These are phyloP conservation scores for Plagodis pulveraria DNA, from an alignment of 2,888 invertebrate species.

Conservation along the genomic window DNA sequence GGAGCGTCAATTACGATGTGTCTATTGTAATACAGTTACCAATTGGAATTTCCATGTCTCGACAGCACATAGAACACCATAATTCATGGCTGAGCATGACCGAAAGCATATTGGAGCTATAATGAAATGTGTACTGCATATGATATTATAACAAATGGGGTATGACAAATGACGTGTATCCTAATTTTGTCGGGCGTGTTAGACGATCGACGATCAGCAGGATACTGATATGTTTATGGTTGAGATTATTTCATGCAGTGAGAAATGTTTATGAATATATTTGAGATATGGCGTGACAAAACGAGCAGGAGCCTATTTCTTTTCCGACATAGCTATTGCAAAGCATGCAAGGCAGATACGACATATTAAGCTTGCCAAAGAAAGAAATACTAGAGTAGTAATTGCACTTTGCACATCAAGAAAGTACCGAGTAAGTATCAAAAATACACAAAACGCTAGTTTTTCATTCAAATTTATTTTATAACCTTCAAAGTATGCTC, in stretches of 20 bases:
- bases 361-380: too few relatives aligned
- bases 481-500: too few relatives aligned
- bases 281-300: too few relatives aligned
- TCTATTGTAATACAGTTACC: constrained; percentile 37
- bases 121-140: constrained; percentile 53
- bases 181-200: constrained; percentile 72
- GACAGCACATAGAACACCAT: constrained; percentile 47
- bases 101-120: constrained; percentile 49
- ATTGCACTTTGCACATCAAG: too few relatives aligned
- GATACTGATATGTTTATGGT: constrained; percentile 45
- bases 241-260: constrained; percentile 2
- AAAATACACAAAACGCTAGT: too few relatives aligned
- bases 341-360: too few relatives aligned
- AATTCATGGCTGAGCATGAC: constrained; percentile 50
- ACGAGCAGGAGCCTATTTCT: too few relatives aligned
- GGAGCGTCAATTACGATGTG: constrained; percentile 31
- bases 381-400: too few relatives aligned
- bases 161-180: constrained; percentile 71
- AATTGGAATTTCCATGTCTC: constrained; percentile 32
- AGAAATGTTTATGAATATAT: too few relatives aligned
- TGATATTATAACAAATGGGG: constrained; percentile 59
- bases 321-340: too few relatives aligned
- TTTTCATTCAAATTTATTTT: too few relatives aligned
- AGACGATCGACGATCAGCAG: constrained; percentile 63
- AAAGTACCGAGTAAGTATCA: too few relatives aligned